Evolutionary conservation across 2,113 vertebrate genomes (phyloP).

Genomic region (Phalacrocorax aristotelis): DNA sequence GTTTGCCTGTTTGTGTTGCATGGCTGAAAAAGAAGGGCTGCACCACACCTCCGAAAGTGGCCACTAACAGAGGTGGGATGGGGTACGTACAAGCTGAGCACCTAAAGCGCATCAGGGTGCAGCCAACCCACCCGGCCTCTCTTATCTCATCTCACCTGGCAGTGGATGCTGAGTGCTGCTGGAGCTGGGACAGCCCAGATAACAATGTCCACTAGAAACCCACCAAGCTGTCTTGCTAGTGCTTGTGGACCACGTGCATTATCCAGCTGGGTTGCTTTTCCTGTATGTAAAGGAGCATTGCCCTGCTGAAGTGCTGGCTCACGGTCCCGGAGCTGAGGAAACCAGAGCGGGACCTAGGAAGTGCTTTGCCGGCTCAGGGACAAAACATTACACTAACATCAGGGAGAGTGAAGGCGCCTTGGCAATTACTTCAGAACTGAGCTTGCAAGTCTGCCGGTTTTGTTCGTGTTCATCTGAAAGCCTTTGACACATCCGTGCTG

Average conservation of each 20-base stretch:
- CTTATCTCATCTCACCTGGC: fast-evolving
- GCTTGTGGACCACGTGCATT: fast-evolving
- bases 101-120: fast-evolving
- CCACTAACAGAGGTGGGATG: fast-evolving
- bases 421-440: conserved; percentile 28
- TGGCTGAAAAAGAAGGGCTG: neutral
- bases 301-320: neutral
- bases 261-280: neutral
- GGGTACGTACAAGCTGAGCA: fast-evolving
- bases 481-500: conserved; percentile 55
- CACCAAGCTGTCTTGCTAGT: neutral
- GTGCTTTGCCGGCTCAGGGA: neutral
- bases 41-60: fast-evolving
- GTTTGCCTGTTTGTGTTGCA: neutral
- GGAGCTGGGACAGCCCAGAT: neutral
- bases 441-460: conserved; percentile 24
- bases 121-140: fast-evolving
- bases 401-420: neutral
- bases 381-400: neutral
- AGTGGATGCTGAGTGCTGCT: neutral
- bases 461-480: conserved; percentile 32
- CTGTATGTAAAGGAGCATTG: fast-evolving
- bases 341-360: neutral
- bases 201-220: neutral
- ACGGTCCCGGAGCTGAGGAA: neutral